A percentile compares a stretch with the other conserved stretches of the same genome.
Conservation (phyloP, 1,140 invertebrate species). For the Drosophila equinoxialis region DNA sequence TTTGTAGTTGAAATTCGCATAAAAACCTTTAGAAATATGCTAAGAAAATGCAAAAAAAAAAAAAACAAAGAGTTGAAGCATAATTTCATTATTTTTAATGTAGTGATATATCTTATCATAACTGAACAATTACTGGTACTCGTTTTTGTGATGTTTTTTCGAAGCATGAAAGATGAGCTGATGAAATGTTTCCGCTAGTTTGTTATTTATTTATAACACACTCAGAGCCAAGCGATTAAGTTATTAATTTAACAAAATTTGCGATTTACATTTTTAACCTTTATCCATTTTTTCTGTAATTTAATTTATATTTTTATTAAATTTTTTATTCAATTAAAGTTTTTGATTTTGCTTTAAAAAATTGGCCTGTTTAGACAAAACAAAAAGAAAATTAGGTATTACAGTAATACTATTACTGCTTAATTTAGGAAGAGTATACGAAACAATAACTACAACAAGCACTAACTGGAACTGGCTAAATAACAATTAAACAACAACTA, state of each 20-base stretch:
- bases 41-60: neutral
- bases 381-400: conserved; percentile 8
- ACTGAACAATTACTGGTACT: conserved; percentile 11
- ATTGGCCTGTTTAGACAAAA: conserved; percentile 58
- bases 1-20: conserved; percentile 8
- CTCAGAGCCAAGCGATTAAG: neutral
- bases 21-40: conserved; percentile 1
- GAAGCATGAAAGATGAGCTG: conserved; percentile 9
- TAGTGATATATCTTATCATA: conserved; percentile 1
- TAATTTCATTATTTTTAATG: neutral
- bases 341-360: conserved; percentile 48
- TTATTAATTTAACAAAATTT: neutral
- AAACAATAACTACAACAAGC: conserved; percentile 31
- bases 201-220: conserved; percentile 9
- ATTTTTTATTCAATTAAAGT: conserved; percentile 32
- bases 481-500: conserved; percentile 10
- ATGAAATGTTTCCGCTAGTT: conserved; percentile 11
- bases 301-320: conserved; percentile 38
- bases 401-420: no score
- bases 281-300: conserved; percentile 13
- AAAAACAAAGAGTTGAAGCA: neutral
- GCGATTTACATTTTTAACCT: neutral
- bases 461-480: conserved; percentile 17
- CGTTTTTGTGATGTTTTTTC: conserved; percentile 12
- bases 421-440: conserved; percentile 16